phyloP scores from a whole-genome alignment of 2,113 vertebrate species.

The Cisticola juncidis region DNA sequence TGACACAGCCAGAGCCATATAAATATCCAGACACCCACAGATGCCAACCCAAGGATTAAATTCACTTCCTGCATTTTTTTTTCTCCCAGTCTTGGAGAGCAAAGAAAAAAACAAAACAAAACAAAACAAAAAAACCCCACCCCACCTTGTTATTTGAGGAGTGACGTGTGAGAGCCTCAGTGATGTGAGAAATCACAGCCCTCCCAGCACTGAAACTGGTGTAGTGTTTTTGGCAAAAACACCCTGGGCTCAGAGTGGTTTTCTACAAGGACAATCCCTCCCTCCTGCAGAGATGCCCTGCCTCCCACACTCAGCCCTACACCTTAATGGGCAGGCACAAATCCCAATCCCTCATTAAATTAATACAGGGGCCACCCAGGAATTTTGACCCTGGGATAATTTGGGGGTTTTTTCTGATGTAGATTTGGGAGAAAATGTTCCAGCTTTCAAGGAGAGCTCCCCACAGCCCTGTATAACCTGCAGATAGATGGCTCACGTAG shows the following conservation, averaged over 20 bases:
- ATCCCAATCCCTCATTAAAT: not conserved
- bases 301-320: not conserved
- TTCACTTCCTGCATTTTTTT: not conserved
- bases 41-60: constrained; percentile 16
- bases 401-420: not conserved
- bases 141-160: not conserved
- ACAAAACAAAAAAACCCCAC: not conserved
- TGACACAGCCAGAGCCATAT: not conserved
- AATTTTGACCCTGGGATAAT: not conserved
- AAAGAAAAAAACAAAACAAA: not conserved
- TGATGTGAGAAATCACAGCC: not conserved
- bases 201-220: rapidly evolving
- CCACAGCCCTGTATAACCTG: rapidly evolving
- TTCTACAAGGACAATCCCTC: not conserved
- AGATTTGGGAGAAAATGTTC: not conserved
- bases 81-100: not conserved
- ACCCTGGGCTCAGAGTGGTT: not conserved
- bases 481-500: rapidly evolving
- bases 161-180: not conserved
- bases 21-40: constrained; percentile 16
- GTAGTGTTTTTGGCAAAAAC: not conserved
- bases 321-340: not conserved
- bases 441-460: not conserved
- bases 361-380: not conserved
- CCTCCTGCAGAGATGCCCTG: not conserved